Evolutionary conservation across 2,888 invertebrate genomes (phyloP), one percentile per base, ranked within the genome.

Genomic region (Pyrochroa serraticornis): DNA sequence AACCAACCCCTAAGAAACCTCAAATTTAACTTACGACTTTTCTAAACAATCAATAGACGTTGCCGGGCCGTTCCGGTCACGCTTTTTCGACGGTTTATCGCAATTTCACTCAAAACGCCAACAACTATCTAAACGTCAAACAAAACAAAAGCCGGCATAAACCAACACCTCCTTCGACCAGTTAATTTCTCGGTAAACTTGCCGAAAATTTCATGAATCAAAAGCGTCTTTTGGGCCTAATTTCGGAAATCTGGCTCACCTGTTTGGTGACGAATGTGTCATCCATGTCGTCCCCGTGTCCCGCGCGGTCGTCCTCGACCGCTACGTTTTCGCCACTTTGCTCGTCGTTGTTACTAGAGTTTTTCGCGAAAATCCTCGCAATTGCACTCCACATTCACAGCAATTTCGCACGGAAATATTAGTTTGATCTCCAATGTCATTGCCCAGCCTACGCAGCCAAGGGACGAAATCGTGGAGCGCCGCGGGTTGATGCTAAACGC

Each of bases 261-360:
- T 86, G 86, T 83, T 84, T 85, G 67, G 85, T 84, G 75, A 84
- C 84, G 80, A 85, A 83, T 74, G 82, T 82, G 78, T 86, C 86
- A 81, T 86, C 85, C 84, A 84, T 84, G 80, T 85, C 86, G 78
- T 82, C 80, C 79, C 81, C 79, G 48, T 66, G 62, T 63, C 75
- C 74, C 58, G 71, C 71, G 64, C 74, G 76, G 73, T 77, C 59
- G 43, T 50, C 47, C 33, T 64, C 68, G 54, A 62, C 65, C 63
- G 68, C 61, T 64, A 63, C 49, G 45, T 68, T 64, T 60, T 69
- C 72, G 67, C 70, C 72, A 67, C 68, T 68, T 64, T 67, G 66
- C 58, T 58, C 71, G 63, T 70, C 70, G 65, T 62, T 71, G 64
- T 66, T 71, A 71, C 69, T 70, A 72, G 68, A 70, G 72, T 75